Conservation (phyloP, 2,113 vertebrate species). For the Phoxinus phoxinus region DNA sequence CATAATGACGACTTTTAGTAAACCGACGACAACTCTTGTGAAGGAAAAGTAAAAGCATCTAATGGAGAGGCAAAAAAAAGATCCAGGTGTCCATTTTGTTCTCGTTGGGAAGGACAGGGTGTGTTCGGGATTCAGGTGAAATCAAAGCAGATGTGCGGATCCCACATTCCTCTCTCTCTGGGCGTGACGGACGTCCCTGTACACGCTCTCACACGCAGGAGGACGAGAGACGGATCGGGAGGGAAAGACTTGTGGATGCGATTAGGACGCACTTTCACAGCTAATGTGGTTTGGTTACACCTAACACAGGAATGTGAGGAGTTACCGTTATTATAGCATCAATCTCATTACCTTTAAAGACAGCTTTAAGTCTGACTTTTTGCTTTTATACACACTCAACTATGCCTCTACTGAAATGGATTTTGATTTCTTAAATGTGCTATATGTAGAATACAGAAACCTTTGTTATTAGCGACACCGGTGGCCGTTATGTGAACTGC, state of each 20-base stretch:
- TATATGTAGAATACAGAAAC: too few species aligned
- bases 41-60: not conserved
- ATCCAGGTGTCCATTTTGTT: not conserved
- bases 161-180: constrained; percentile 63
- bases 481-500: too few species aligned
- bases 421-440: too few species aligned
- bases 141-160: not conserved
- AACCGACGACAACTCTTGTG: not conserved
- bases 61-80: not conserved
- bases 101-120: constrained; percentile 22
- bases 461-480: too few species aligned
- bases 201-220: constrained; percentile 56
- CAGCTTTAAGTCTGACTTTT: constrained; percentile 31
- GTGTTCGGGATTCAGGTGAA: constrained; percentile 19
- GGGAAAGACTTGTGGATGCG: not conserved
- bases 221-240: not conserved
- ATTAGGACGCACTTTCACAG: constrained; percentile 34
- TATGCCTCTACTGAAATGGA: too few species aligned
- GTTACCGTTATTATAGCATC: constrained; percentile 38
- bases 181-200: constrained; percentile 55
- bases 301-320: constrained; percentile 51
- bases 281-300: constrained; percentile 39
- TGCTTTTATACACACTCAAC: too few species aligned
- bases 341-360: constrained; percentile 38
- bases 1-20: not conserved